Evolutionary conservation across 2,797 vertebrate species (phyloP).

Genomic region (Sebastes melanostomus): DNA sequence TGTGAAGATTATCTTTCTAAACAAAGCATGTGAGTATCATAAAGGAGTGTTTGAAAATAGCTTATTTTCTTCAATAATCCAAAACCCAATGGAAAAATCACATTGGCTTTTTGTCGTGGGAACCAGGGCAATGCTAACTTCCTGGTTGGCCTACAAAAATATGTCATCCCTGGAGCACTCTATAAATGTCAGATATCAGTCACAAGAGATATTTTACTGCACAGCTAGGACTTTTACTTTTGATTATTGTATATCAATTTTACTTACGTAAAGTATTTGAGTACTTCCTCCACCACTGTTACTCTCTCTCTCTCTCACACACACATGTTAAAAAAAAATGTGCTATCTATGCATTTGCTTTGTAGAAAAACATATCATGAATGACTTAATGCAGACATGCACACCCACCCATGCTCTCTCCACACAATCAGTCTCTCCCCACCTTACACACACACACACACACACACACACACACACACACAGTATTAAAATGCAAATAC

Average conservation of each 20-base stretch:
- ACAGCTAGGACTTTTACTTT: background rate
- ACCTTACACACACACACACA: background rate
- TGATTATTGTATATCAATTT: background rate
- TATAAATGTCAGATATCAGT: background rate
- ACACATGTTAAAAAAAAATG: background rate
- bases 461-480: background rate
- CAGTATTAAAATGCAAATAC: background rate
- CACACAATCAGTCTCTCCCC: background rate
- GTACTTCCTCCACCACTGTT: background rate
- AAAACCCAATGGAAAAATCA: no score
- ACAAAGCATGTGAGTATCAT: no score
- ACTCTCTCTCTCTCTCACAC: background rate
- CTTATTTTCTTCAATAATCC: no score
- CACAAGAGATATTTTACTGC: no score
- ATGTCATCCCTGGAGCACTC: no score
- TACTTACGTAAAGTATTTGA: background rate
- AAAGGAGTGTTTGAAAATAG: no score
- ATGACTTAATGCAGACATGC: background rate
- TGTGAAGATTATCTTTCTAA: no score
- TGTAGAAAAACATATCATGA: background rate
- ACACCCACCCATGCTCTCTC: background rate
- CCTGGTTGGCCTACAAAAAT: no score
- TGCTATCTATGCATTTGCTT: background rate
- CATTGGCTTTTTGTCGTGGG: no score
- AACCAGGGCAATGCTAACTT: no score